These are phyloP conservation scores for Pipistrellus pygmaeus DNA, from an alignment of 2,797 vertebrate genomes.

Conservation along the genomic window DNA sequence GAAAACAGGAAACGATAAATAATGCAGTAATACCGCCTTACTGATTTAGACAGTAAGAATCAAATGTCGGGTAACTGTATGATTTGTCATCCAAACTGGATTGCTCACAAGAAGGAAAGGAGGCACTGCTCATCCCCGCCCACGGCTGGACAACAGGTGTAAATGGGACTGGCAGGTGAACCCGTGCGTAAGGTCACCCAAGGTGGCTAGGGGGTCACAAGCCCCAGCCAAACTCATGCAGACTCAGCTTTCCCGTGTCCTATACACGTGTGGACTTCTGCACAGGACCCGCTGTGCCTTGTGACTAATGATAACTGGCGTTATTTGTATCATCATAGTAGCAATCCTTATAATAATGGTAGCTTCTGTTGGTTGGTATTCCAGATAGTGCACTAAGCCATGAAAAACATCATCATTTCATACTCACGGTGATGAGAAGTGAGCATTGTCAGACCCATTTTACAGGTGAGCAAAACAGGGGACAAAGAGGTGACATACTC, in stretches of 20 bases:
- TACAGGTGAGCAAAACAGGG: not conserved
- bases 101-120: conserved; percentile 7
- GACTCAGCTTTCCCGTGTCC: not conserved
- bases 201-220: not conserved
- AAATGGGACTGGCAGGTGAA: not conserved
- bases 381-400: not conserved
- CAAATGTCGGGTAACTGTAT: not conserved
- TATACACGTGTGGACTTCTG: not conserved
- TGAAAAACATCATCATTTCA: not conserved
- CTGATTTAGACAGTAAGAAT: conserved; percentile 14
- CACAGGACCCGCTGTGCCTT: not conserved
- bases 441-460: not conserved
- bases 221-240: not conserved
- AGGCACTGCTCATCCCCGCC: not conserved
- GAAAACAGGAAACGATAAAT: conserved; percentile 40
- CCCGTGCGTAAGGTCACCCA: not conserved
- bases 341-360: not conserved
- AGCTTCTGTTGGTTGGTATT: not conserved
- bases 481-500: not conserved
- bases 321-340: not conserved
- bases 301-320: not conserved
- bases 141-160: not conserved
- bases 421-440: not conserved
- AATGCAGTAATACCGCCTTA: not conserved
- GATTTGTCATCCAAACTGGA: conserved; percentile 2